Conservation (phyloP, 2,888 invertebrate genomes). For the Adelphocoris suturalis region DNA sequence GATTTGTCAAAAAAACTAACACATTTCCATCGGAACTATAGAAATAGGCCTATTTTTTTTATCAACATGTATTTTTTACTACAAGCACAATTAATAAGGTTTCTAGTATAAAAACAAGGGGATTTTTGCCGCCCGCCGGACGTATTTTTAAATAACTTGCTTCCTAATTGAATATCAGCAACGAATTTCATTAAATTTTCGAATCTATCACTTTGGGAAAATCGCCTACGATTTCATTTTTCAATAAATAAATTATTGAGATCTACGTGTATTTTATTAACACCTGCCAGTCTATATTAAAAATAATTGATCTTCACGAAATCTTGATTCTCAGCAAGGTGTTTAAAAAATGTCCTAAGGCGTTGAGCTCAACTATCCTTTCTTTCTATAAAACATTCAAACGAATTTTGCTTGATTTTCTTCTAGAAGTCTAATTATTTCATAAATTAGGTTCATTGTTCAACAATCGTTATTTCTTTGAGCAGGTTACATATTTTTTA, state of each 20-base stretch:
- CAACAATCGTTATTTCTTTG: constrained; percentile 36
- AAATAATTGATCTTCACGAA: neutral
- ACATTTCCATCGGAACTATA: constrained; percentile 13
- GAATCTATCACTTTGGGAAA: neutral
- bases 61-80: neutral
- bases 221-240: neutral
- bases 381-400: neutral
- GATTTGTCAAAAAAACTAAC: constrained; percentile 52
- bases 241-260: constrained; percentile 3
- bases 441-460: constrained; percentile 53
- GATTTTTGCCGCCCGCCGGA: constrained; percentile 17
- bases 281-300: constrained; percentile 16
- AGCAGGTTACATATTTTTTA: constrained; percentile 48
- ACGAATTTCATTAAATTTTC: neutral
- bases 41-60: constrained; percentile 15
- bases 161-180: neutral
- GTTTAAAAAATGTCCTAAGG: constrained; percentile 35
- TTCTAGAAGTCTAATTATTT: neutral
- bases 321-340: neutral
- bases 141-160: constrained; percentile 44
- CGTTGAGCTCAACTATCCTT: constrained; percentile 38
- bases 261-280: neutral
- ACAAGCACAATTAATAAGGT: constrained; percentile 13
- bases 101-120: constrained; percentile 12
- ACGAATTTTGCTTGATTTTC: neutral